phyloP scores from a whole-genome alignment of 2,797 vertebrate genomes.

The Podarcis lilfordi region DNA sequence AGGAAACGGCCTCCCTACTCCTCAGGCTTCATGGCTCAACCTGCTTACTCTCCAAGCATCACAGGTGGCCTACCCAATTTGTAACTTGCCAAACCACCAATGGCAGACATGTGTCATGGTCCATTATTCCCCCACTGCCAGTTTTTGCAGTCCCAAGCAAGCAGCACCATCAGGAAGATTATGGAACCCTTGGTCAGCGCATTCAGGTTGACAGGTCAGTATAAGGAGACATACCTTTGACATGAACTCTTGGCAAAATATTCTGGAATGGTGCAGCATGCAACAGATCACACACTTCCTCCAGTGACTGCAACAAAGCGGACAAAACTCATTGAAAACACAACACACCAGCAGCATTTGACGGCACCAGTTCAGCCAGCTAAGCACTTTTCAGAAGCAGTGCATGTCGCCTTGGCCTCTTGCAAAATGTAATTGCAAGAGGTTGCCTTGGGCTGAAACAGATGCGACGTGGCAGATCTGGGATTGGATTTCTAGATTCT shows the following conservation, averaged over 20 bases:
- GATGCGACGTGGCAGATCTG: too few relatives aligned
- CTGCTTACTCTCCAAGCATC: not conserved
- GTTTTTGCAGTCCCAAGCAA: not conserved
- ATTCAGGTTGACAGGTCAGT: not conserved
- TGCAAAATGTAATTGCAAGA: not conserved
- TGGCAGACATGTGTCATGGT: not conserved
- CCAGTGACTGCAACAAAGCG: conserved; percentile 85
- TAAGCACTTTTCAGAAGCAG: fast-evolving
- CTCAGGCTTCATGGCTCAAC: too few relatives aligned
- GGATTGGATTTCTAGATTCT: not conserved
- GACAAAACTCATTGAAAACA: conserved; percentile 31
- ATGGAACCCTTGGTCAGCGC: not conserved
- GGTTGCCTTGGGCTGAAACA: not conserved
- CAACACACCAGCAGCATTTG: not conserved
- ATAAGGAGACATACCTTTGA: conserved; percentile 87
- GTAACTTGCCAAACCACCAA: not conserved
- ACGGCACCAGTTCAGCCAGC: fast-evolving
- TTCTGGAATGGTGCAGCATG: conserved; percentile 98
- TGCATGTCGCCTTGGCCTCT: fast-evolving
- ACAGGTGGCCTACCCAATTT: not conserved
- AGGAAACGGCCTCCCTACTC: not conserved
- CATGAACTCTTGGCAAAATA: conserved; percentile 94
- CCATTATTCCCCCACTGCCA: not conserved
- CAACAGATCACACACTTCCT: conserved; percentile 96
- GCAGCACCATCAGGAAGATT: not conserved